These are phyloP conservation scores for Pentalonia nigronervosa DNA, from an alignment of 1,140 invertebrate species.

Conservation along the genomic window DNA sequence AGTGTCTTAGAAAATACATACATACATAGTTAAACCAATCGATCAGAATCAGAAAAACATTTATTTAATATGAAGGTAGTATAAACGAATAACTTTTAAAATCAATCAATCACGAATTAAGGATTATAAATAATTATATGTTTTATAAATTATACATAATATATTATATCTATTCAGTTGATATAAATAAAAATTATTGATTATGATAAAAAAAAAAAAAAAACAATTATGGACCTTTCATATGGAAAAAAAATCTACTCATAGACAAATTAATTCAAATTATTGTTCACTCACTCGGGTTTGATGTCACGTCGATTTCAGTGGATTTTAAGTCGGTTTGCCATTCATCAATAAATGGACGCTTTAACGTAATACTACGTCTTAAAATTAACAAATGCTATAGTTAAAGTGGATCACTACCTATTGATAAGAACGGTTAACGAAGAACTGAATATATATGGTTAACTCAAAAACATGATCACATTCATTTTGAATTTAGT, in stretches of 20 bases:
- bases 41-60: neutral
- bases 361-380: too few relatives aligned
- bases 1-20: neutral
- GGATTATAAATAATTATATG: neutral
- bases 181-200: neutral
- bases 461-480: neutral
- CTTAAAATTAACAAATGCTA: neutral
- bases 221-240: neutral
- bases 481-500: neutral
- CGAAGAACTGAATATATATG: neutral
- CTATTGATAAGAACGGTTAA: neutral
- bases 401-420: neutral
- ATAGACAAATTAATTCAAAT: neutral
- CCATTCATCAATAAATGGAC: neutral
- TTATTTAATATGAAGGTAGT: neutral
- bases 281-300: neutral
- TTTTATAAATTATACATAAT: neutral
- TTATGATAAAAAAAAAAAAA: neutral
- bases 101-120: neutral
- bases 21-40: neutral
- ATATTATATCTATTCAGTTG: neutral
- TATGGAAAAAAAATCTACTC: neutral
- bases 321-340: neutral
- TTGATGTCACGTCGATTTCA: neutral
- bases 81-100: neutral